A percentile compares a stretch with the other conserved stretches of the same genome.
Conservation (phyloP, 2,888 invertebrate genomes). For the Micropterix aruncella region DNA sequence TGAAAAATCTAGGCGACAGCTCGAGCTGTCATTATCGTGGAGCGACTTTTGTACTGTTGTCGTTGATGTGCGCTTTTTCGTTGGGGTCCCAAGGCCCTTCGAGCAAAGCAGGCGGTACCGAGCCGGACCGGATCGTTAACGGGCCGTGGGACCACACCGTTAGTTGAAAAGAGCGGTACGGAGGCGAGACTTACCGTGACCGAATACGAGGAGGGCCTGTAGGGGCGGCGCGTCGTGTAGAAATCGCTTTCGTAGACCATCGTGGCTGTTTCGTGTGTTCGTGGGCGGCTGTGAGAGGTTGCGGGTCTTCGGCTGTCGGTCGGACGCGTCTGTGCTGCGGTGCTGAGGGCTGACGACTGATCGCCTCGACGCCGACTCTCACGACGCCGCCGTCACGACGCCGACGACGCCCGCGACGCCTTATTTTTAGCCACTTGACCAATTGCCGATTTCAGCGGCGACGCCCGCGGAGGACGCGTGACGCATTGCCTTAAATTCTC, state of each 20-base stretch:
- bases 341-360: not conserved
- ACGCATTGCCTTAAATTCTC: not conserved
- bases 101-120: no score
- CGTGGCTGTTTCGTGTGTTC: no score
- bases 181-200: slow-evolving; percentile 60
- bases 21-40: no score
- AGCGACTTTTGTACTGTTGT: no score
- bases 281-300: no score
- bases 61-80: no score
- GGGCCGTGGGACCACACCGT: no score
- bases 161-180: no score
- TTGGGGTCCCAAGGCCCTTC: no score
- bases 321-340: not conserved
- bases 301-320: no score
- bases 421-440: not conserved
- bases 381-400: not conserved
- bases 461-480: not conserved
- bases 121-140: no score
- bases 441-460: not conserved
- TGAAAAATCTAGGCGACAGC: no score
- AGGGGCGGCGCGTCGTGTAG: slow-evolving; percentile 78
- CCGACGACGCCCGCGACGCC: not conserved
- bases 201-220: slow-evolving; percentile 60
- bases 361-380: not conserved
- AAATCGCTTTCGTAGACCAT: slow-evolving; percentile 93